phyloP scores from a whole-genome alignment of 2,888 invertebrate species.

The Mesorhabditis sp. region DNA sequence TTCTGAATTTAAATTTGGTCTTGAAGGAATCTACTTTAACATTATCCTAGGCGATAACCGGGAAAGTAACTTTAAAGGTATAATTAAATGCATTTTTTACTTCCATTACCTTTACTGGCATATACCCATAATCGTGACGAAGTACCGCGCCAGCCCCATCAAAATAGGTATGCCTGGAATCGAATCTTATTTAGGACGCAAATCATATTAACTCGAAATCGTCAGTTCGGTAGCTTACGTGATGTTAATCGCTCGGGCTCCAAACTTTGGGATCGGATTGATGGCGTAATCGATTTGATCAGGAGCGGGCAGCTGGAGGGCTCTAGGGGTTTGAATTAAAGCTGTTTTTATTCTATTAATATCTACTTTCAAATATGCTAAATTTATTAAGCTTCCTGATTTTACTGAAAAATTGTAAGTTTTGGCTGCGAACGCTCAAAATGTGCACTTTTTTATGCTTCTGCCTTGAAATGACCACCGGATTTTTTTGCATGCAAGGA shows the following conservation, averaged over 20 bases:
- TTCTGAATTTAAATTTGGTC: not conserved
- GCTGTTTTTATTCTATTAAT: slow-evolving; percentile 8
- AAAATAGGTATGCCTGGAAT: slow-evolving; percentile 52
- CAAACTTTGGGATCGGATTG: slow-evolving; percentile 57
- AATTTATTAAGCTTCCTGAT: not conserved
- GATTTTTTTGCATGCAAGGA: too few relatives aligned
- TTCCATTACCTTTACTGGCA: slow-evolving; percentile 47
- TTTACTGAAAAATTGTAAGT: too few relatives aligned
- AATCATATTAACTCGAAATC: not conserved
- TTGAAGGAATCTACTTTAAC: too few relatives aligned
- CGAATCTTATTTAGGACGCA: not conserved
- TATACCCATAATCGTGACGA: slow-evolving; percentile 55
- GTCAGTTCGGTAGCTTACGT: slow-evolving; percentile 34
- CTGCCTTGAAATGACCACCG: too few relatives aligned
- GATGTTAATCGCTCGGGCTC: slow-evolving; percentile 54
- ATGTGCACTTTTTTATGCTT: too few relatives aligned
- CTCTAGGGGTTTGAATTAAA: slow-evolving; percentile 7
- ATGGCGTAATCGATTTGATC: slow-evolving; percentile 55
- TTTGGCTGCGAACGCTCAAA: too few relatives aligned
- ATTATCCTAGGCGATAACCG: too few relatives aligned
- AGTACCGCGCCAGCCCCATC: slow-evolving; percentile 40
- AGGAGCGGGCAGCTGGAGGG: slow-evolving; percentile 50
- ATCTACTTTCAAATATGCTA: slow-evolving; percentile 22
- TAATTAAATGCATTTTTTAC: too few relatives aligned
- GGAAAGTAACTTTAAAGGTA: too few relatives aligned